Evolutionary conservation across 2,888 invertebrate species (phyloP), one percentile per base, ranked within the genome.

Genomic region (Agrotis exclamationis): DNA sequence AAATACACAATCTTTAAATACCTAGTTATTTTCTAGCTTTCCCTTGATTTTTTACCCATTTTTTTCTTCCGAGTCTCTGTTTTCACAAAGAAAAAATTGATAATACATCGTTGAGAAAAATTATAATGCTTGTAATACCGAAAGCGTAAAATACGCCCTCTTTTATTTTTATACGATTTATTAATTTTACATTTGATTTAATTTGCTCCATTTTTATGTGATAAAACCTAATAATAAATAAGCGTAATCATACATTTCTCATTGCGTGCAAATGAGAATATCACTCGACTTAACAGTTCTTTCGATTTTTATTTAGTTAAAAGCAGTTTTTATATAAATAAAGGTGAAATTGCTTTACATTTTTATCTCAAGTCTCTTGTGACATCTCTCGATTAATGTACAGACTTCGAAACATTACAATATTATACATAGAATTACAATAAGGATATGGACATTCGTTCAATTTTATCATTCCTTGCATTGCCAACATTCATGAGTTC

Each of bases 381-480:
- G 48, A 64, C 51, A 58, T 62, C 48, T 58, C 53, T 63, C 53
- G 44, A 70, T 51, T 50, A 73, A 67, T 71, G 51, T 80, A 71
- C 70, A 82, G 69, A 72, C 72, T 54, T 75, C 59, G 69, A 58
- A 74, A 60, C 63, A n/a, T 85, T 70, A 77, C 33, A 75, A 81
- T 80, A 84, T 79, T 83, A 84, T 79, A 82, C 45, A 79, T 76
- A 79, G 63, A 79, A 76, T 79, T 80, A 86, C 83, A 82, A 81
- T 87, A 87, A 88, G 83, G 91, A 91, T 91, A 91, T 91, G 91
- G 90, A 91, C 90, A 88, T 88, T 90, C 84, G 80, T 78, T 74
- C 66, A 59, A 60, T 63, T 53, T 68, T 66, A 69, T 59, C 81
- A 60, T 79, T 64, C 24, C 85, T 87, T 86, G 87, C 77, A 76